phyloP scores from a whole-genome alignment of 2,888 invertebrate genomes.

The Steromphala cineraria region DNA sequence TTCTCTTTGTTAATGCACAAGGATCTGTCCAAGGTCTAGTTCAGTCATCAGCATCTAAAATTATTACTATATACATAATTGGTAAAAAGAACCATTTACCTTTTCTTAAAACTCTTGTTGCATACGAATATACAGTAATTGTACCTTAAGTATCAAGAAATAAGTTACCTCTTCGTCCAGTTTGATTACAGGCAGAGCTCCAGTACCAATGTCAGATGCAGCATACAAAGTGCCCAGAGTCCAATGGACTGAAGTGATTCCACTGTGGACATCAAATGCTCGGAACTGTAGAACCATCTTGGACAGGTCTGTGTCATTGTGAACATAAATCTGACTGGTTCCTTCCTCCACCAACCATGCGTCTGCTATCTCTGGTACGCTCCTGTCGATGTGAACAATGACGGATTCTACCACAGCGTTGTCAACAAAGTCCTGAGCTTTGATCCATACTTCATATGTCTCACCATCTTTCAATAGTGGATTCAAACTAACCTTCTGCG shows the following conservation, averaged over 20 bases:
- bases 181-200: conserved; percentile 12
- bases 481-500: conserved; percentile 35
- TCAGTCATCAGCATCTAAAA: too few relatives aligned
- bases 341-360: conserved; percentile 43
- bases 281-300: conserved; percentile 44
- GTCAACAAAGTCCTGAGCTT: conserved; percentile 41
- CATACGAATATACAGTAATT: too few relatives aligned
- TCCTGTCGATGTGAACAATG: conserved; percentile 42
- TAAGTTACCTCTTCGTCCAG: neutral
- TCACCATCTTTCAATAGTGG: conserved; percentile 40
- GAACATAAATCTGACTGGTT: conserved; percentile 29
- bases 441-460: conserved; percentile 35
- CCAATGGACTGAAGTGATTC: conserved; percentile 35
- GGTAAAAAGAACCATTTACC: too few relatives aligned
- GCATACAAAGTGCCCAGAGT: conserved; percentile 1
- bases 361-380: conserved; percentile 41
- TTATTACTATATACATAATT: too few relatives aligned
- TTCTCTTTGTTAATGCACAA: too few relatives aligned
- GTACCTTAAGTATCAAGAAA: too few relatives aligned
- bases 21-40: too few relatives aligned
- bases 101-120: too few relatives aligned
- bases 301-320: conserved; percentile 40
- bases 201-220: conserved; percentile 13
- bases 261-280: conserved; percentile 51
- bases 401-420: conserved; percentile 35